Conservation (phyloP, 2,888 invertebrate species). For the Molorchus minor region DNA sequence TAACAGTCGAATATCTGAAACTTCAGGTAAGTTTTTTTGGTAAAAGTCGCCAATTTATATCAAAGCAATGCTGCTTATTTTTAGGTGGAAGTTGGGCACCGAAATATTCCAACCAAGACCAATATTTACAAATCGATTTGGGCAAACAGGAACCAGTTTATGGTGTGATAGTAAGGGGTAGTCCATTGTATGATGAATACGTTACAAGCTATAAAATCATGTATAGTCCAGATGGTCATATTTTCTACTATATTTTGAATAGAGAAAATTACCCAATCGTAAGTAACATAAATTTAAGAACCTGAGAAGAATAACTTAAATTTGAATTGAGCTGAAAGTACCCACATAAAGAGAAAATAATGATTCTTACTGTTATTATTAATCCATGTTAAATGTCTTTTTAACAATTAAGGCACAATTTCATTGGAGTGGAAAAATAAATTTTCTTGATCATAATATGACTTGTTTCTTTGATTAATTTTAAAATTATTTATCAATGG, state of each 20-base stretch:
- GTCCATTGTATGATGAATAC: conserved; percentile 73
- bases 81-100: conserved; percentile 78
- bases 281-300: conserved; percentile 23
- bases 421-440: too few relatives aligned
- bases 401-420: too few relatives aligned
- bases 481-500: too few relatives aligned
- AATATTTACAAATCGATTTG: conserved; percentile 73
- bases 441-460: too few relatives aligned
- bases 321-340: too few relatives aligned
- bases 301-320: too few relatives aligned
- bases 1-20: conserved; percentile 38
- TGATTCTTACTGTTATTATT: too few relatives aligned
- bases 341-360: too few relatives aligned
- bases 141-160: conserved; percentile 74
- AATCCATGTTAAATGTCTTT: too few relatives aligned
- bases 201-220: conserved; percentile 80
- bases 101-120: conserved; percentile 66
- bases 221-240: conserved; percentile 67
- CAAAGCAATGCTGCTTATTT: not conserved
- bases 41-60: not conserved
- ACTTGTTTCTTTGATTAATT: too few relatives aligned
- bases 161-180: conserved; percentile 78
- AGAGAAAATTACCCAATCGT: conserved; percentile 64
- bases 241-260: conserved; percentile 69
- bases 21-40: conserved; percentile 36